Base-by-base conservation (phyloP, 2,888 invertebrate genomes). In the Epiblema foenella region DNA sequence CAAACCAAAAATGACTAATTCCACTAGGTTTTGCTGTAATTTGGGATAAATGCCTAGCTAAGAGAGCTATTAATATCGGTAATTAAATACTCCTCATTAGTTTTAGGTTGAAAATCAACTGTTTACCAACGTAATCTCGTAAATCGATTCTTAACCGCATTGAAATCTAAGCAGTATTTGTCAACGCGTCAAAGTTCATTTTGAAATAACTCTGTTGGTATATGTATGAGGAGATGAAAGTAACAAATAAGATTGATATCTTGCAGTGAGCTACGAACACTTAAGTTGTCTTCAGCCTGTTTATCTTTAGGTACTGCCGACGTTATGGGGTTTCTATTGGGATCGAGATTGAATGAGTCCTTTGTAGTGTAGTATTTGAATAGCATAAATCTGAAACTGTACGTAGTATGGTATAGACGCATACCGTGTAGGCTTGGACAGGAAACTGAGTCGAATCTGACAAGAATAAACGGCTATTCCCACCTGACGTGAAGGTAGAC, bases 71-170 rank as follows among this genome's bases (percentile, higher is more conserved):
- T 70, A 70, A 70, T 70, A 70, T 70, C 17, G 46, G 54, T 70
- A 70, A 70, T 70, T 66, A 66, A 70, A 70, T 70, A 60, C 46
- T 49, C 33, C 70, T 70, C 70, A 66, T 70, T 70, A 60, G 65
- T 66, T 66, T 66, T 70, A 66, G 60, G 70, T 60, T 60, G 54
- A 60, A 65, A 60, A 70, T 64, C 37, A 20, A 20, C 20, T 15
- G 20, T 54, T 20, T 54, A 39, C 7, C 54, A n/a, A 54, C 2
- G 2, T 20, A 39, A 20, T 20, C 52, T 11, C 52, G 37, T 20
- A 64, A n/a, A 4, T 11, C 18, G 39, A 7, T 24, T 5, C 20
- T 0, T 11, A n/a, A 54, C 2, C 39, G 15, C 15, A 39, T 18
- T 24, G 52, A 9, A 37, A 39, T 54, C n/a, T 54, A n/a, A 24